Evolutionary conservation across 2,113 vertebrate genomes (phyloP).

Genomic region (Seriola aureovittata): DNA sequence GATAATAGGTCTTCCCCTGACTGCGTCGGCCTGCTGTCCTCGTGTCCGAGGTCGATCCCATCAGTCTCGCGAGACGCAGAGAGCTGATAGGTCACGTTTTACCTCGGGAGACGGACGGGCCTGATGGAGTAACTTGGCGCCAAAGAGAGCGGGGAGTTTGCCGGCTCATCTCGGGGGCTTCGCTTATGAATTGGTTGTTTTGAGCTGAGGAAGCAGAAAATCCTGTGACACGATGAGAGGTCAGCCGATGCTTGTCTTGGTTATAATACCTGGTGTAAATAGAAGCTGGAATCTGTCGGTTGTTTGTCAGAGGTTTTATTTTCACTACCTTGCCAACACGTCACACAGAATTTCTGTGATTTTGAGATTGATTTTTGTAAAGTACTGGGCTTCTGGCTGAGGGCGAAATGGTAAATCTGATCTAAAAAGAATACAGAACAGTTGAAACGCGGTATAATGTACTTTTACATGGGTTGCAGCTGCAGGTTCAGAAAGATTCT

Average conservation of each 20-base stretch:
- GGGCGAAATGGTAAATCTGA: too few relatives aligned
- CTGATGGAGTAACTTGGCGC: conserved; percentile 50
- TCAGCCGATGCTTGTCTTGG: not conserved
- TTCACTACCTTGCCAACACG: too few relatives aligned
- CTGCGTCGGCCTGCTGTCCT: not conserved
- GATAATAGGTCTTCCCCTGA: too few relatives aligned
- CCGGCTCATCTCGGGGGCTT: not conserved
- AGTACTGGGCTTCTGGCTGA: too few relatives aligned
- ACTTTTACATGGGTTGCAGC: not conserved
- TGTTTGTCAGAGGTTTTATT: too few relatives aligned
- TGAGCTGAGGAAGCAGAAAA: conserved; percentile 13
- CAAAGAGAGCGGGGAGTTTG: conserved; percentile 44
- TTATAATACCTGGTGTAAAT: too few relatives aligned
- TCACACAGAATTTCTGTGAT: too few relatives aligned
- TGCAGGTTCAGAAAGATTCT: not conserved
- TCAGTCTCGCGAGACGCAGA: conserved; percentile 55
- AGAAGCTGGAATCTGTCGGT: too few relatives aligned
- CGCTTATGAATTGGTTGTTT: conserved; percentile 12
- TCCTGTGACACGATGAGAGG: conserved; percentile 3
- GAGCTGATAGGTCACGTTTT: conserved; percentile 41
- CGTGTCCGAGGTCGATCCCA: conserved; percentile 57
- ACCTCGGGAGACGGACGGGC: conserved; percentile 35
- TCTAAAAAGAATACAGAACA: too few relatives aligned
- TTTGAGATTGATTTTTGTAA: too few relatives aligned
- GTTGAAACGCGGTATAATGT: too few relatives aligned